These are phyloP conservation scores for Sinella curviseta DNA, from an alignment of 1,140 invertebrate genomes.

Conservation along the genomic window DNA sequence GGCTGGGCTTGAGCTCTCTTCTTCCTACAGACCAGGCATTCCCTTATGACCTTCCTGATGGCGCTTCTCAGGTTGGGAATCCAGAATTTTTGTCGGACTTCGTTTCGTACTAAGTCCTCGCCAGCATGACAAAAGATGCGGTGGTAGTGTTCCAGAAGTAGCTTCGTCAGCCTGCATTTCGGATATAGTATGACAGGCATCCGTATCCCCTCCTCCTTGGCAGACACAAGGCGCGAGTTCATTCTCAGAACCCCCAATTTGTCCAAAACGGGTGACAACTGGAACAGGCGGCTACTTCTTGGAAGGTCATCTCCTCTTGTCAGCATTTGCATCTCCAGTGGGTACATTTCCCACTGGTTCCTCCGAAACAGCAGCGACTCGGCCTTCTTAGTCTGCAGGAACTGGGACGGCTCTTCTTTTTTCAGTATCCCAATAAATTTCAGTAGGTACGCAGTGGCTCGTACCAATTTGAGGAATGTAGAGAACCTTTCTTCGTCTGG, in stretches of 20 bases:
- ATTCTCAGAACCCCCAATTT: background rate
- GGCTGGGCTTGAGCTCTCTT: background rate
- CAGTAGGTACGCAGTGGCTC: background rate
- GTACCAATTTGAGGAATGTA: background rate
- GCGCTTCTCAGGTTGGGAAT: background rate
- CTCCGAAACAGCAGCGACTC: background rate
- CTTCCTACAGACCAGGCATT: slow-evolving; percentile 34
- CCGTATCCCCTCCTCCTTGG: background rate
- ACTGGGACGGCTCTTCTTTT: background rate
- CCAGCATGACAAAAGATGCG: background rate
- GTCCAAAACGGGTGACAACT: background rate
- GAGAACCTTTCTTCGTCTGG: background rate
- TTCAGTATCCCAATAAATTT: background rate
- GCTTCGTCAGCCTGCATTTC: background rate
- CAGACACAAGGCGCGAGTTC: background rate
- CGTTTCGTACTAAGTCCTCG: background rate
- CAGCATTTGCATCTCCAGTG: background rate
- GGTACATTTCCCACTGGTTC: background rate
- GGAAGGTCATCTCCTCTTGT: background rate
- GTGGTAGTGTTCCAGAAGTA: background rate
- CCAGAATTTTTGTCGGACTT: background rate
- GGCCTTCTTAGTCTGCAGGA: too few relatives aligned
- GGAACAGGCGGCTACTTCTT: background rate
- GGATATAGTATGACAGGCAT: background rate
- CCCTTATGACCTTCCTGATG: background rate